Evolutionary conservation across 64 coral and sea anemone genomes (phyloP), one percentile per base, ranked within the genome.

Genomic region (Trachythela sp.): DNA sequence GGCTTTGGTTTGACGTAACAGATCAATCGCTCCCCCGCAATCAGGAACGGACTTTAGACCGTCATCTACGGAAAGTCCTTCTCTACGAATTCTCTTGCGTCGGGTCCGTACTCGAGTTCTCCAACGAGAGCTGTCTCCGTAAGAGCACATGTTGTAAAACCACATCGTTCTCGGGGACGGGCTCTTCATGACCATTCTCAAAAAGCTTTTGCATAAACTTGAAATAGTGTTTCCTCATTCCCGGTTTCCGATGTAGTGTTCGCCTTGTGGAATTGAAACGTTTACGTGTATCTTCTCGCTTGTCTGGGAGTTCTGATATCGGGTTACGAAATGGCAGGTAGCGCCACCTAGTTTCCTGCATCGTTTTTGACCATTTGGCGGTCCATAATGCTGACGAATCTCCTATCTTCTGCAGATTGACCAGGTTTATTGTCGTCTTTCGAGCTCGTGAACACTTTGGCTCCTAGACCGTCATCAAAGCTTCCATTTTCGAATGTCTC

Each of bases 191-290:
- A n/a, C 71, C 71, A 34, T 77, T 77, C 15, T 94, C 85, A 11
- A 94, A 83, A 0, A 94, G 6, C 20, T 94, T 94, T 24, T 90
- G 88, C 92, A 90, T 90, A 70, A 94, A 94, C 3, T 42, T 18
- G 43, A 90, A 84, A 60, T 90, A 94, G 0, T 94, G 92, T 5
- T 35, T 59, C 26, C 90, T 90, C 88, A 94, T 94, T 0, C 39
- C 27, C 0, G 92, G 88, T 70, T 90, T 94, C 13, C 67, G 67
- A 27, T 90, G 60, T 0, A 90, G 70, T 0, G 18, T 84, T 8
- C 38, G 84, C 1, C 40, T 48, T 3, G 72, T 94, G 11, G 71
- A 84, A 26, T 39, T 90, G 0, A 94, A 45, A 1, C 88, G 88
- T 40, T 87, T 70, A 9, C 84, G 27, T 0, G 88, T 72, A 18